Conservation (phyloP, 2,797 vertebrate genomes). For the Parauchenoglanis punctatus region DNA sequence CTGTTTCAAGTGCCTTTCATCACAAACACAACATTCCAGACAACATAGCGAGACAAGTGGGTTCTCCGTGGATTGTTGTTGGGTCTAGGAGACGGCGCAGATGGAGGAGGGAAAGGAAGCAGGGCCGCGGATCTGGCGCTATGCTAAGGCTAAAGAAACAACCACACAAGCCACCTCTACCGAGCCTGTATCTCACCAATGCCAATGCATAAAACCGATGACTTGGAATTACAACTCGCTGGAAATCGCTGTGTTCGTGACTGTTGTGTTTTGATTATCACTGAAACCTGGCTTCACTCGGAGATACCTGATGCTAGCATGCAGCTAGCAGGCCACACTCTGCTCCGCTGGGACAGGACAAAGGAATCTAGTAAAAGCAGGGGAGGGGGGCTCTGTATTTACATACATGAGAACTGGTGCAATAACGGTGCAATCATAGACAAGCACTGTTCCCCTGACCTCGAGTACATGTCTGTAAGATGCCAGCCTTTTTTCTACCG, state of each 20-base stretch:
- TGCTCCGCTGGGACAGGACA: slow-evolving; percentile 4
- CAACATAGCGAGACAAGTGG: neutral
- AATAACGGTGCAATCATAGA: neutral
- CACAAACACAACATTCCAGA: neutral
- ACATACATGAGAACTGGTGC: neutral
- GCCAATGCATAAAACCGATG: slow-evolving; percentile 13
- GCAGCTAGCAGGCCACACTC: neutral
- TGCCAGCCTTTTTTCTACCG: neutral
- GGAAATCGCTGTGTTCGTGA: slow-evolving; percentile 13
- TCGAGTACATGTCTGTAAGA: neutral
- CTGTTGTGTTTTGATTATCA: slow-evolving; percentile 12
- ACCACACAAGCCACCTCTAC: too few species aligned
- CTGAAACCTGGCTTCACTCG: neutral
- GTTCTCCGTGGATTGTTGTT: neutral
- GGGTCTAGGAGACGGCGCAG: neutral
- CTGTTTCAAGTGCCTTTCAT: too few species aligned
- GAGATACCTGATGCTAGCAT: too few species aligned
- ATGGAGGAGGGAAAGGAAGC: neutral
- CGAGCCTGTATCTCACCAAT: slow-evolving; percentile 11
- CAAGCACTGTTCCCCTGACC: neutral
- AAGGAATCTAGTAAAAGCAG: neutral
- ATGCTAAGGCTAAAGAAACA: too few species aligned
- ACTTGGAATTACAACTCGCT: slow-evolving; percentile 22
- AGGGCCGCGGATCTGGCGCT: neutral
- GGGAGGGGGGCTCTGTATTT: neutral